Conservation (phyloP, 30 jellyfish, hydroid and myxozoan species). For the Nemopilema nomurai region DNA sequence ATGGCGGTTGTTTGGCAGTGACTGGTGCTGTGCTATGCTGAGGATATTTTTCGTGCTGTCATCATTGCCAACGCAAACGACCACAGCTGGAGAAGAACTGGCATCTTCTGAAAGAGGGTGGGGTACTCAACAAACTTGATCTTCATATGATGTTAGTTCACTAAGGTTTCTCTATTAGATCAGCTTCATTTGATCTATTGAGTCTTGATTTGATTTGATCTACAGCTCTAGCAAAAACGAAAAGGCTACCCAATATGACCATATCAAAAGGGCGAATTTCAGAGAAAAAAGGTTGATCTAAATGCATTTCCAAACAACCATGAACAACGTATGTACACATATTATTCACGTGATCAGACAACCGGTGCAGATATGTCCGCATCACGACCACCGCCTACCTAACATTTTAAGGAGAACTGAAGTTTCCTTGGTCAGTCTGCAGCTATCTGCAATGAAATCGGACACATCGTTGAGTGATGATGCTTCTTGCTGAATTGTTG, state of each 20-base stretch:
- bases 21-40: constrained; percentile 3
- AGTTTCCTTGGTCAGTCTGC: constrained; percentile 59
- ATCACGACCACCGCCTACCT: constrained; percentile 40
- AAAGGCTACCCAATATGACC: no score
- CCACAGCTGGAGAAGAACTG: constrained; percentile 26
- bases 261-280: not conserved
- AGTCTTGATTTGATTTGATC: no score
- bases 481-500: constrained; percentile 56
- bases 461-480: constrained; percentile 51
- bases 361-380: no score
- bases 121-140: not conserved
- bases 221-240: no score
- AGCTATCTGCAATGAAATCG: constrained; percentile 57
- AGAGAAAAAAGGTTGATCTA: no score
- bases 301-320: not conserved
- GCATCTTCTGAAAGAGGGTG: constrained; percentile 26
- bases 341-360: no score
- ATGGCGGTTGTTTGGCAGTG: not conserved
- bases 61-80: constrained; percentile 31
- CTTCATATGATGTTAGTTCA: no score
- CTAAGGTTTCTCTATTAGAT: no score
- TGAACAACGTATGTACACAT: not conserved
- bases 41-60: constrained; percentile 17
- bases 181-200: no score
- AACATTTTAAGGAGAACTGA: constrained; percentile 50